Percentiles rank a stretch among this genome's conserved stretches.
Conservation (phyloP, 2,888 invertebrate species). For the Scaptomyza caliginosa region DNA sequence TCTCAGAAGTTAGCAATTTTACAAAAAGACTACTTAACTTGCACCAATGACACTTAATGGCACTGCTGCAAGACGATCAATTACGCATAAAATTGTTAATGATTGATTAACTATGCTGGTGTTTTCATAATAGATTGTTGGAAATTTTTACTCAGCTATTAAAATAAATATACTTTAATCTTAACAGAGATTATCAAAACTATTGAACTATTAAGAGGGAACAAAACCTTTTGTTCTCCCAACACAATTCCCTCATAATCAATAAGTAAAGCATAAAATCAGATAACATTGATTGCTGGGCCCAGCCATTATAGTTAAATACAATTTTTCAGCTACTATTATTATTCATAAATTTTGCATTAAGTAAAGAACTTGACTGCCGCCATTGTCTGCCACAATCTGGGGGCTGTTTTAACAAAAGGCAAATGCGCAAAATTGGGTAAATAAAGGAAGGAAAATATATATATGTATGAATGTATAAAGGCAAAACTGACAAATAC, state of each 20-base stretch:
- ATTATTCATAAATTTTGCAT: slow-evolving; percentile 44
- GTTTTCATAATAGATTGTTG: background rate
- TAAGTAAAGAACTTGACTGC: slow-evolving; percentile 29
- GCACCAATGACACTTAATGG: no score
- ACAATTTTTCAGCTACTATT: slow-evolving; percentile 5
- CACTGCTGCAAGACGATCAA: background rate
- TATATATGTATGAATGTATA: background rate
- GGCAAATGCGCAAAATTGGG: slow-evolving; percentile 54
- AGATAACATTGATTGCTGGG: slow-evolving; percentile 29
- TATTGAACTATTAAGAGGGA: background rate
- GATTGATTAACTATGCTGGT: background rate
- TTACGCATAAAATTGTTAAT: background rate
- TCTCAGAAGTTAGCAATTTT: background rate
- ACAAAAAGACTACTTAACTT: background rate
- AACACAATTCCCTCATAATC: slow-evolving; percentile 8
- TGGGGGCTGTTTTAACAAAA: slow-evolving; percentile 23
- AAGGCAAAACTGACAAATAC: slow-evolving; percentile 35
- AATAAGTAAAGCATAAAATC: slow-evolving; percentile 20
- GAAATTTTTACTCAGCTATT: background rate
- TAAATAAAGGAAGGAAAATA: slow-evolving; percentile 20
- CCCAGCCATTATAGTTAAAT: slow-evolving; percentile 11
- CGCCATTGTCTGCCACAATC: slow-evolving; percentile 22
- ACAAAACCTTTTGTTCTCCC: background rate
- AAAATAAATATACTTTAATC: no score
- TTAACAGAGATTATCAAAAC: background rate